Percentiles rank a stretch among this genome's conserved stretches.
These are phyloP conservation scores for Phalacrocorax carbo DNA, from an alignment of 2,113 vertebrate species.

Conservation along the genomic window DNA sequence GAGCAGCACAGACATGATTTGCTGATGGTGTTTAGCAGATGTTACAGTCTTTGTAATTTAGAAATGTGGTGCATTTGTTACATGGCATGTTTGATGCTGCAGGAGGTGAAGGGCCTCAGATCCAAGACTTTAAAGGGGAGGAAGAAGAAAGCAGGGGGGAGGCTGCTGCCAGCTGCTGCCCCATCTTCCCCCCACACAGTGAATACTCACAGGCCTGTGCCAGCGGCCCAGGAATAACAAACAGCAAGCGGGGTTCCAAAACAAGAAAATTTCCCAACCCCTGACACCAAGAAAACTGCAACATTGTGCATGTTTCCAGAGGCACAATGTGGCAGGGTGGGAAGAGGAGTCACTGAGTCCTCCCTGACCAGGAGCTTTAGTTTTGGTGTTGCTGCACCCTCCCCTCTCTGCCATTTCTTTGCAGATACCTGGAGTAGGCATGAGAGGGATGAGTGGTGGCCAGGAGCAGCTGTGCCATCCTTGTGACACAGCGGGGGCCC, in stretches of 20 bases:
- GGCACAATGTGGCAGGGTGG: not conserved
- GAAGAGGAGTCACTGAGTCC: not conserved
- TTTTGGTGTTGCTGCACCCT: not conserved
- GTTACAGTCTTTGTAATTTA: not conserved
- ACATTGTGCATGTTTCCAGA: not conserved
- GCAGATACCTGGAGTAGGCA: not conserved
- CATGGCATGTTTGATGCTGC: not conserved
- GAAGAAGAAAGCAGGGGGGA: not conserved
- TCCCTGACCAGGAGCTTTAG: not conserved
- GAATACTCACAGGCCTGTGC: not conserved
- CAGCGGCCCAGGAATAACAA: not conserved
- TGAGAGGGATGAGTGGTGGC: not conserved
- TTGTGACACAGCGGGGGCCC: no score
- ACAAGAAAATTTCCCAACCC: not conserved
- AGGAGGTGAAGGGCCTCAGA: not conserved
- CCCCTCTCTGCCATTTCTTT: not conserved
- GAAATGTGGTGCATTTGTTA: not conserved
- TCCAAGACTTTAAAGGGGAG: not conserved
- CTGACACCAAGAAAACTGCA: not conserved
- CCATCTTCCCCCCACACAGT: fast-evolving
- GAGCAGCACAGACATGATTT: fast-evolving
- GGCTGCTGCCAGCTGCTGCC: not conserved
- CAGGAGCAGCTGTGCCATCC: not conserved
- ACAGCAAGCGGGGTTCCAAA: not conserved
- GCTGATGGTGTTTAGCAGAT: not conserved